These are phyloP conservation scores for Arenicola marina DNA, from an alignment of 2,888 invertebrate species.

Conservation along the genomic window DNA sequence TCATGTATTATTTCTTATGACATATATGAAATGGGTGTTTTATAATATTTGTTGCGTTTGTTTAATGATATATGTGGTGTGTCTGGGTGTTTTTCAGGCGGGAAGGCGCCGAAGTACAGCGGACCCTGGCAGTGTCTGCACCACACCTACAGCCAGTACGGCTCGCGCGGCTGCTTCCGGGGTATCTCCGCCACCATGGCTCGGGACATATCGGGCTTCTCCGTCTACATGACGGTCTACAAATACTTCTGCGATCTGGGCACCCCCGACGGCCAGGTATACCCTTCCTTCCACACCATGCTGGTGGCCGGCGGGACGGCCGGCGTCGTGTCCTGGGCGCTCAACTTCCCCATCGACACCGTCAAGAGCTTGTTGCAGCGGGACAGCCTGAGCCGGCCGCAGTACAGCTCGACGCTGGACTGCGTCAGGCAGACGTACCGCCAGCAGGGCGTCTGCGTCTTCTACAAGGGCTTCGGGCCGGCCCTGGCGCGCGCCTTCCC, in stretches of 20 bases:
- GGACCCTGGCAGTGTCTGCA: constrained; percentile 66
- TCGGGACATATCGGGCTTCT: constrained; percentile 69
- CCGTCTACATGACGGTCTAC: constrained; percentile 69
- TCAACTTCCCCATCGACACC: constrained; percentile 76
- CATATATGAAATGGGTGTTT: too few species aligned
- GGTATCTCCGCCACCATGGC: constrained; percentile 54
- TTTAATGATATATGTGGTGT: too few species aligned
- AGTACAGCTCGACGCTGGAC: constrained; percentile 68
- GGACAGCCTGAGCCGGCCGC: constrained; percentile 61
- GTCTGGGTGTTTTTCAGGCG: too few species aligned
- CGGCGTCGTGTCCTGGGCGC: constrained; percentile 71
- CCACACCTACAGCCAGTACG: constrained; percentile 64
- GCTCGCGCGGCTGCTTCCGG: constrained; percentile 46
- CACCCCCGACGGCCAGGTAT: not conserved
- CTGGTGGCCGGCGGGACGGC: constrained; percentile 57
- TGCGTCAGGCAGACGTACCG: constrained; percentile 68
- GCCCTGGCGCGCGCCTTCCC: constrained; percentile 71
- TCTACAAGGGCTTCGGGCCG: constrained; percentile 71
- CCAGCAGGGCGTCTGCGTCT: constrained; percentile 67
- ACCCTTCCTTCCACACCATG: constrained; percentile 6
- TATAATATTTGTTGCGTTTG: too few species aligned
- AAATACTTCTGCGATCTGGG: constrained; percentile 58
- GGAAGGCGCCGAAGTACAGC: too few species aligned
- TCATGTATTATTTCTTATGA: too few species aligned
- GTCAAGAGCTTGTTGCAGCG: constrained; percentile 77